A percentile compares a stretch with the other conserved stretches of the same genome.
Conservation (phyloP, 2,888 invertebrate genomes). For the Lasioglossum pauxillum region DNA sequence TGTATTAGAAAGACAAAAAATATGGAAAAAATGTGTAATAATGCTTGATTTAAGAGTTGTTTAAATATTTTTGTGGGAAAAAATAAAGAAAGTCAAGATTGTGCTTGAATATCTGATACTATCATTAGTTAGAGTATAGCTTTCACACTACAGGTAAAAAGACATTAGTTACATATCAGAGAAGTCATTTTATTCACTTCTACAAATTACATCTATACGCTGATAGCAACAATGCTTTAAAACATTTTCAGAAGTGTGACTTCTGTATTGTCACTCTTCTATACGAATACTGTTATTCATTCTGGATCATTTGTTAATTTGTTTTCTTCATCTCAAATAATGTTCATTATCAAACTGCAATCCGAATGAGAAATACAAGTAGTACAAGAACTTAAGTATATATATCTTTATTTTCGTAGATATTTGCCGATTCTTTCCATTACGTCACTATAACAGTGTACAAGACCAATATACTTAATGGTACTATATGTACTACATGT, state of each 20-base stretch:
- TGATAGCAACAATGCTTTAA: constrained; percentile 37
- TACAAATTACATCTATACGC: constrained; percentile 51
- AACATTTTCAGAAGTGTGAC: constrained; percentile 8
- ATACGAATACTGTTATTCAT: constrained; percentile 18
- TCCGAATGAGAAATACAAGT: constrained; percentile 36
- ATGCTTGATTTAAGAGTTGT: constrained; percentile 62
- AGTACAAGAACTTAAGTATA: constrained; percentile 33
- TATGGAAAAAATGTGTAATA: constrained; percentile 58
- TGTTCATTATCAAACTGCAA: constrained; percentile 44
- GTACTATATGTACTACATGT: constrained; percentile 67
- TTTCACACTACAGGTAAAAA: constrained; percentile 47
- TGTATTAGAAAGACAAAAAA: constrained; percentile 45
- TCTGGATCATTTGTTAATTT: constrained; percentile 21
- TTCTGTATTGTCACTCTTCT: constrained; percentile 6
- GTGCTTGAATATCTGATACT: constrained; percentile 70
- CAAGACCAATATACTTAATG: constrained; percentile 69
- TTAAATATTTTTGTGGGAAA: constrained; percentile 64
- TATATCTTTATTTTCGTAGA: constrained; percentile 30
- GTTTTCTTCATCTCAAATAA: constrained; percentile 27
- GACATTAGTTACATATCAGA: constrained; percentile 77
- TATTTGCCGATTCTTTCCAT: constrained; percentile 29
- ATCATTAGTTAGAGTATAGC: constrained; percentile 68
- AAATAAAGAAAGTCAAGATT: constrained; percentile 70
- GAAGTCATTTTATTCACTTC: constrained; percentile 56
- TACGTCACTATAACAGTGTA: constrained; percentile 60